Conservation (phyloP, 2,888 invertebrate genomes). For the Furcula furcula region DNA sequence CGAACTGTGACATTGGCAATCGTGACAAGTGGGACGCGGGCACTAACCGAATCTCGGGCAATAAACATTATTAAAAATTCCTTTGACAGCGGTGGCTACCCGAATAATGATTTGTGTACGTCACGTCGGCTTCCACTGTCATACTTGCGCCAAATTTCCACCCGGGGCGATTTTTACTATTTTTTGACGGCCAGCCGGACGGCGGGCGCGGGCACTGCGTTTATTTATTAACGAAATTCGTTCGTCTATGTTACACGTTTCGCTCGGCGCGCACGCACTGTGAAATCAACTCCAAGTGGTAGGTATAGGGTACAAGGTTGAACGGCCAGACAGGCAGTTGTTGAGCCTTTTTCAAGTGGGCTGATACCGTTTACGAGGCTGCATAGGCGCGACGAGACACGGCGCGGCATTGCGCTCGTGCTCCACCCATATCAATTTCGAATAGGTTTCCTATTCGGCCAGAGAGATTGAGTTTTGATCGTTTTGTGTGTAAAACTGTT, state of each 20-base stretch:
- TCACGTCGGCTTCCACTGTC: conserved; percentile 66
- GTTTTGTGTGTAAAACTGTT: conserved; percentile 79
- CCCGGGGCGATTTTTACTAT: conserved; percentile 60
- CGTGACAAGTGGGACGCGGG: conserved; percentile 50
- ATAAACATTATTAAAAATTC: conserved; percentile 76
- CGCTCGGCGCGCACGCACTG: conserved; percentile 17
- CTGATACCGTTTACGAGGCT: conserved; percentile 69
- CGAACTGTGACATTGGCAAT: conserved; percentile 33
- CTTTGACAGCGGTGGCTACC: conserved; percentile 69
- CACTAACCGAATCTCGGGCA: conserved; percentile 57
- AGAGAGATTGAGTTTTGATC: conserved; percentile 76
- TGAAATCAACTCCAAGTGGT: conserved; percentile 34
- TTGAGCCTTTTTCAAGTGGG: conserved; percentile 48
- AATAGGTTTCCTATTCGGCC: conserved; percentile 78
- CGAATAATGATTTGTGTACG: conserved; percentile 74
- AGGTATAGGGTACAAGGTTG: conserved; percentile 42
- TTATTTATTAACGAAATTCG: conserved; percentile 82
- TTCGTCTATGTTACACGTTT: conserved; percentile 65
- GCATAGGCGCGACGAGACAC: conserved; percentile 65
- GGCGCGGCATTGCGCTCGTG: conserved; percentile 52
- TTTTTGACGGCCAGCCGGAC: conserved; percentile 62
- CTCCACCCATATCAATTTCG: conserved; percentile 81
- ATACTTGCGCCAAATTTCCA: conserved; percentile 77
- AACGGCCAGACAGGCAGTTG: conserved; percentile 15
- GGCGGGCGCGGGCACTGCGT: conserved; percentile 67